Evolutionary conservation across 2,113 vertebrate species (phyloP).

Genomic region (Pica pica): DNA sequence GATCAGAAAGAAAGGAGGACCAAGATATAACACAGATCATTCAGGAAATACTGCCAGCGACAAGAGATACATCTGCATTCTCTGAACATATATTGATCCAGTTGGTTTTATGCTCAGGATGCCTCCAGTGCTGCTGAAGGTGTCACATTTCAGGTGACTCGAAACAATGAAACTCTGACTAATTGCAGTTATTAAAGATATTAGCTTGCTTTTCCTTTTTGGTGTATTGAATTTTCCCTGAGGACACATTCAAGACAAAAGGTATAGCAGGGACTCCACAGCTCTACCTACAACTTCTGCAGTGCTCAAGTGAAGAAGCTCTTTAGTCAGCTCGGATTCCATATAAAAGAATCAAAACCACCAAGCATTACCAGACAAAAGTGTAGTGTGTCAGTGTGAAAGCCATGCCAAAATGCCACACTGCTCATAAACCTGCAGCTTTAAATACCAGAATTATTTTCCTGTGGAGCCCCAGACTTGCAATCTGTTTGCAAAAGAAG

Average conservation of each 20-base stretch:
- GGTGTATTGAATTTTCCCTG: not conserved
- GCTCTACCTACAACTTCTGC: not conserved
- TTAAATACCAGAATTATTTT: not conserved
- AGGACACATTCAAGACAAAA: not conserved
- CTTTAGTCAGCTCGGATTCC: not conserved
- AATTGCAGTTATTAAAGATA: conserved; percentile 32
- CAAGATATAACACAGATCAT: not conserved
- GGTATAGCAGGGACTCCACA: not conserved
- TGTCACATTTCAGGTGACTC: not conserved
- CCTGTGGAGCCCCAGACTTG: not conserved
- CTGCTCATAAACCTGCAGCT: not conserved
- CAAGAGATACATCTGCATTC: not conserved
- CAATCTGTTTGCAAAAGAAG: not conserved
- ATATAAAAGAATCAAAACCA: not conserved
- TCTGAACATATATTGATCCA: conserved; percentile 5
- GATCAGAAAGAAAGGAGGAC: not conserved
- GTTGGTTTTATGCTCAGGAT: not conserved
- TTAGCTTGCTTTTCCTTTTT: not conserved
- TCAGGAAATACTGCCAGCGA: not conserved
- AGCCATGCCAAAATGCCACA: not conserved
- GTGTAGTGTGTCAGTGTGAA: not conserved
- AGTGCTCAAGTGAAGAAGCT: not conserved
- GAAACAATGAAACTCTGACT: conserved; percentile 12
- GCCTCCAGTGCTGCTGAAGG: not conserved
- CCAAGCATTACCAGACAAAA: not conserved